These are phyloP conservation scores for Cantharis rufa DNA, from an alignment of 2,888 invertebrate species.

Conservation along the genomic window DNA sequence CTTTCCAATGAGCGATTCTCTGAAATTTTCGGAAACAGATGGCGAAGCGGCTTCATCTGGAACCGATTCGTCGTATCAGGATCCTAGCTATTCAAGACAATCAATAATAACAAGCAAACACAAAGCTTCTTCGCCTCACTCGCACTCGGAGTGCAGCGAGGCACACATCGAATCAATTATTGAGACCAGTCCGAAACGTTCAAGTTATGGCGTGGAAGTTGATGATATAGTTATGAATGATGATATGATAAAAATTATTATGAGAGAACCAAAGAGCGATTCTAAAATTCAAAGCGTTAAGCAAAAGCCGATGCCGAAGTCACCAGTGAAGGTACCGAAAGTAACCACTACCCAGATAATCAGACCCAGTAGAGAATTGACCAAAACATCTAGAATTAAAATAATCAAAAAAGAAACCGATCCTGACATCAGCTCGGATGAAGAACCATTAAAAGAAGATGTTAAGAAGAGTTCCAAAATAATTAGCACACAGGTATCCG, in stretches of 20 bases:
- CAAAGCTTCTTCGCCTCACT: constrained; percentile 41
- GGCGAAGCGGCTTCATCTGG: constrained; percentile 49
- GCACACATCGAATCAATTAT: constrained; percentile 46
- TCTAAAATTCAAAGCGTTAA: neutral
- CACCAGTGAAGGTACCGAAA: constrained; percentile 5
- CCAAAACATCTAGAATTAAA: constrained; percentile 19
- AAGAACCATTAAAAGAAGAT: constrained; percentile 34
- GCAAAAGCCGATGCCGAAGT: neutral
- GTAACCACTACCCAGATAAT: neutral
- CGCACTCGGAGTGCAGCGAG: constrained; percentile 44
- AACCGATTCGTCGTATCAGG: constrained; percentile 46
- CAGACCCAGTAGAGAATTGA: neutral
- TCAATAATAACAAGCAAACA: constrained; percentile 26
- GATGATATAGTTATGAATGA: constrained; percentile 55
- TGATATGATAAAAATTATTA: constrained; percentile 54
- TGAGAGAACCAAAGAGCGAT: constrained; percentile 40
- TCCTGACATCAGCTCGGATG: constrained; percentile 51
- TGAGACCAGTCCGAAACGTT: constrained; percentile 30
- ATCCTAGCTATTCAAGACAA: constrained; percentile 40
- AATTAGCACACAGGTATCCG: neutral
- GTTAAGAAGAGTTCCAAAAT: constrained; percentile 21
- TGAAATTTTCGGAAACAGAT: constrained; percentile 48
- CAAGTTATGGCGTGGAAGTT: constrained; percentile 21
- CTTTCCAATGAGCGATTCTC: constrained; percentile 40
- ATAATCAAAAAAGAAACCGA: constrained; percentile 43